Evolutionary conservation across 2,888 invertebrate species (phyloP).

Genomic region (Drosophila cognata): DNA sequence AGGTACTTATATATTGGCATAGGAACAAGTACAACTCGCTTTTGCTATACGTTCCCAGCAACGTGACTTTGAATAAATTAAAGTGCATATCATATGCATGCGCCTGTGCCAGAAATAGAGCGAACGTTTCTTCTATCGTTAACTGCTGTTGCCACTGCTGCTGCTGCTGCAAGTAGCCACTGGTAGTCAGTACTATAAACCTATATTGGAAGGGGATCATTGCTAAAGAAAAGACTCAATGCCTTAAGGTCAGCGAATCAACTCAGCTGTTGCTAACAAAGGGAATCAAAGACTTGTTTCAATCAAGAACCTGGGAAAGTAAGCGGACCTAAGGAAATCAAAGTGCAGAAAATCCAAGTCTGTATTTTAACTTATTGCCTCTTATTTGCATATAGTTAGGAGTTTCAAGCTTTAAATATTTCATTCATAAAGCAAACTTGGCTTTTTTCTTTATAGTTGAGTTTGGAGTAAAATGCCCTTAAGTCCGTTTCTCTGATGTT

Average conservation of each 20-base stretch:
- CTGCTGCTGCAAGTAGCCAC: constrained; percentile 46
- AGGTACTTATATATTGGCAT: constrained; percentile 61
- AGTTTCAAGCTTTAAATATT: background rate
- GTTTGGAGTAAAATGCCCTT: too few species aligned
- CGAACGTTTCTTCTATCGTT: constrained; percentile 40
- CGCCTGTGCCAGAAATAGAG: constrained; percentile 65
- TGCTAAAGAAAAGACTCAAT: constrained; percentile 20
- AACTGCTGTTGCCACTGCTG: constrained; percentile 20
- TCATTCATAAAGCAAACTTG: background rate
- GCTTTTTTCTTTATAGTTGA: background rate
- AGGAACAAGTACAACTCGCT: constrained; percentile 60
- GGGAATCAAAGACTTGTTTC: constrained; percentile 20
- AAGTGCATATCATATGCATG: constrained; percentile 77
- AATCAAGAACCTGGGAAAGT: constrained; percentile 10
- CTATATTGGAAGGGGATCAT: constrained; percentile 59
- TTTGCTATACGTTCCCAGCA: constrained; percentile 59
- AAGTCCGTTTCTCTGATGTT: background rate
- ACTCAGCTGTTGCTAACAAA: constrained; percentile 16
- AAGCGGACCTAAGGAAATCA: constrained; percentile 15
- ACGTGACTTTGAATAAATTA: constrained; percentile 81
- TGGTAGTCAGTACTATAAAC: constrained; percentile 32
- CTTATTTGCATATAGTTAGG: background rate
- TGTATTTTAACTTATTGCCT: too few species aligned
- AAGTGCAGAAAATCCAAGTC: background rate
- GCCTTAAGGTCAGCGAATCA: constrained; percentile 46